These are phyloP conservation scores for Idris sp. DNA, from an alignment of 1,140 invertebrate genomes.

Conservation along the genomic window DNA sequence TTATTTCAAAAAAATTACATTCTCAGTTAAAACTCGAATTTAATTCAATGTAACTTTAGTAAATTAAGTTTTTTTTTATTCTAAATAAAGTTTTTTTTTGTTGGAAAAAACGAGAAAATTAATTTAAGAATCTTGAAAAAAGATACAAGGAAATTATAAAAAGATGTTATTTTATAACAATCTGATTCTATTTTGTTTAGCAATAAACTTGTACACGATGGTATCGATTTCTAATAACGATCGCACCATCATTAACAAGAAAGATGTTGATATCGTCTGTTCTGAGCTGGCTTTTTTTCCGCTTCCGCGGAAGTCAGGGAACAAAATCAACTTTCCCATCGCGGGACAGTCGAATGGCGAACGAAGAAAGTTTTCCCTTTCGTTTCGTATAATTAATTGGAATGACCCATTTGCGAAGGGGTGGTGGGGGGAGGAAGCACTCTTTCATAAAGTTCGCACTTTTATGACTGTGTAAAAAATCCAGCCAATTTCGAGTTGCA, in stretches of 20 bases:
- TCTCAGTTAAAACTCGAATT: too few relatives aligned
- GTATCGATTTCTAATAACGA: constrained; percentile 62
- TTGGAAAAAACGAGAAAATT: too few relatives aligned
- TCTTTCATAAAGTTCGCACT: constrained; percentile 32
- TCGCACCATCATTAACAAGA: constrained; percentile 58
- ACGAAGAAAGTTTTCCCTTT: constrained; percentile 54
- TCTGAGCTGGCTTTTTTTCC: constrained; percentile 42
- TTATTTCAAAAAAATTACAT: too few relatives aligned
- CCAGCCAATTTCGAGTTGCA: too few relatives aligned
- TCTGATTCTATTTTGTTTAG: too few relatives aligned
- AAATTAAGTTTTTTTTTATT: too few relatives aligned
- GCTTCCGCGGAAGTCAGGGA: constrained; percentile 54
- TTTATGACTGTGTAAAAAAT: constrained; percentile 5
- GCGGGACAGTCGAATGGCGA: constrained; percentile 30
- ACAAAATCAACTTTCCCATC: constrained; percentile 57
- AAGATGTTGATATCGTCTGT: constrained; percentile 28
- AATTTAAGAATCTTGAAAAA: too few relatives aligned
- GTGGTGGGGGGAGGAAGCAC: too few relatives aligned
- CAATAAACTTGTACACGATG: constrained; percentile 5
- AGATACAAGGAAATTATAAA: constrained; percentile 8
- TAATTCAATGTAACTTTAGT: too few relatives aligned
- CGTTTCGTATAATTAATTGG: constrained; percentile 53
- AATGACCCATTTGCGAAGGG: constrained; percentile 50
- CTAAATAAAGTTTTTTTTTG: too few relatives aligned
- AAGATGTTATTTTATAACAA: not conserved